A percentile compares a stretch with the other conserved stretches of the same genome.
phyloP scores from a whole-genome alignment of 2,797 vertebrate species.

The Chaenodraco wilsoni region DNA sequence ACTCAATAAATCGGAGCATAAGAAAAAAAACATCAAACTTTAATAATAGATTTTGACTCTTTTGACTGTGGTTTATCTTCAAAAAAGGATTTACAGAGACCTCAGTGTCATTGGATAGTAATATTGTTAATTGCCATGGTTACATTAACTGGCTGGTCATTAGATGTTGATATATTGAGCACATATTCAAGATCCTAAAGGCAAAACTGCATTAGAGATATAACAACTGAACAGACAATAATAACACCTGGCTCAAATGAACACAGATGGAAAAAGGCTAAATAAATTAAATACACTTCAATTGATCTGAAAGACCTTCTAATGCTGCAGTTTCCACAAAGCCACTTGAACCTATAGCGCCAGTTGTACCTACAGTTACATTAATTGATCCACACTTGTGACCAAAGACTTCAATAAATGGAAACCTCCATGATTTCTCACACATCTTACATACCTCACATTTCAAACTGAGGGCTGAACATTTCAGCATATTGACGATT shows the following conservation, averaged over 20 bases:
- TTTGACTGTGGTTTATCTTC: neutral
- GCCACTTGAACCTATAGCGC: neutral
- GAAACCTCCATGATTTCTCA: neutral
- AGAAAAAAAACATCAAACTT: no score
- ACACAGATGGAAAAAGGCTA: neutral
- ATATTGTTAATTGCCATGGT: neutral
- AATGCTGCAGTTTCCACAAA: neutral
- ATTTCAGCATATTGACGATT: conserved; percentile 2
- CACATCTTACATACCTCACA: conserved; percentile 1
- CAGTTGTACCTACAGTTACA: no score
- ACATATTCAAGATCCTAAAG: neutral
- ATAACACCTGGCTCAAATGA: neutral
- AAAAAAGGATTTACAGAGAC: neutral
- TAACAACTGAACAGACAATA: neutral
- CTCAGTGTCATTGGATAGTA: neutral
- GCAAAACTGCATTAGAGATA: no score
- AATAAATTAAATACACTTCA: neutral
- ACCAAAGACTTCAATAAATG: conserved; percentile 10
- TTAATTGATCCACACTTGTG: neutral
- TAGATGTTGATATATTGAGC: neutral
- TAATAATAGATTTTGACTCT: no score
- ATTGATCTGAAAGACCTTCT: neutral
- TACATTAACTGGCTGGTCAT: neutral
- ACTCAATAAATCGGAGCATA: no score
- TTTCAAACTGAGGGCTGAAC: conserved; percentile 26